Percentiles rank a stretch among this genome's conserved stretches.
Conservation (phyloP, 2,888 invertebrate genomes). For the Cantharis rufa region DNA sequence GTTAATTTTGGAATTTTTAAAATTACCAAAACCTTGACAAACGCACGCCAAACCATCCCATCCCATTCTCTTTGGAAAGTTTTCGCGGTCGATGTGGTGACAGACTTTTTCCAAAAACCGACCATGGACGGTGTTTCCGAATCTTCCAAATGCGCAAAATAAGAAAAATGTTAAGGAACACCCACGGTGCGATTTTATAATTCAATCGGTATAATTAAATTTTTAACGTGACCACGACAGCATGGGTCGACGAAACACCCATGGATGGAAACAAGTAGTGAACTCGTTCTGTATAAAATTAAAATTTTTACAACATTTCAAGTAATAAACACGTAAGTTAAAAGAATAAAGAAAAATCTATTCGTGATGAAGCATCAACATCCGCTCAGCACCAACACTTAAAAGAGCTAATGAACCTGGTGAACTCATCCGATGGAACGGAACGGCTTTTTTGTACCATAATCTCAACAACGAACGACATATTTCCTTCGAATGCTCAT, state of each 20-base stretch:
- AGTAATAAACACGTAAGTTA: neutral
- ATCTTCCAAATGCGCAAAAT: neutral
- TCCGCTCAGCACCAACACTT: conserved; percentile 31
- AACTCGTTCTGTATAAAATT: neutral
- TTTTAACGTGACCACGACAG: neutral
- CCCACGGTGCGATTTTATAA: neutral
- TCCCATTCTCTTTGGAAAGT: neutral
- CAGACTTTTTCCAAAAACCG: no score
- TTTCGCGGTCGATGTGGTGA: neutral
- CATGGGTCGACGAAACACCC: neutral
- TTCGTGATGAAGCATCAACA: conserved; percentile 30
- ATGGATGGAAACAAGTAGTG: neutral
- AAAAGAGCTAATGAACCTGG: conserved; percentile 42
- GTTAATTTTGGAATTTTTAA: neutral
- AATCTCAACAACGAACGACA: conserved; percentile 45
- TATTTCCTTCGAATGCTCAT: conserved; percentile 52
- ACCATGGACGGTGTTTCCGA: no score
- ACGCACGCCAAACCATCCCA: no score
- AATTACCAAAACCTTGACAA: neutral
- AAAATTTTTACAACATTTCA: neutral
- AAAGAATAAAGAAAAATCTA: conserved; percentile 16
- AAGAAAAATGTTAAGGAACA: neutral
- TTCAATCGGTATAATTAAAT: neutral
- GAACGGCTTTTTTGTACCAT: conserved; percentile 36
- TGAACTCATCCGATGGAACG: conserved; percentile 40